These are phyloP conservation scores for Ceuthmochares aereus DNA, from an alignment of 2,113 vertebrate genomes.

Conservation along the genomic window DNA sequence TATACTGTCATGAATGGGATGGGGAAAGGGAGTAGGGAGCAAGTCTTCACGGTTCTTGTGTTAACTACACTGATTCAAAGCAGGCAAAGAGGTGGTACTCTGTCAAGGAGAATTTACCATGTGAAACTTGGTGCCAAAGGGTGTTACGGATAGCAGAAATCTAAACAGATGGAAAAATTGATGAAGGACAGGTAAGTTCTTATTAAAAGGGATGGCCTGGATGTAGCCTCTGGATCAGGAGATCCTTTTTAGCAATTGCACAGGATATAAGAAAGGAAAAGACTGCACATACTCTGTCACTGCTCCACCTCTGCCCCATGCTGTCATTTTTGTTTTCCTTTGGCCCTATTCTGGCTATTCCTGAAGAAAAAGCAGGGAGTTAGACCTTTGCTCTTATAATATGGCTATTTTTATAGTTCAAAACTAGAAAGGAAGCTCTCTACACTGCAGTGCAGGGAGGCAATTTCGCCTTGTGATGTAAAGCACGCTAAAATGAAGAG, in stretches of 20 bases:
- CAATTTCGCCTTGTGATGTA: background rate
- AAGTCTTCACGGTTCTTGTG: background rate
- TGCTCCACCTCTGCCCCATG: background rate
- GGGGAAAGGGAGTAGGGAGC: background rate
- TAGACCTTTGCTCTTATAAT: background rate
- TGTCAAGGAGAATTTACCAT: background rate
- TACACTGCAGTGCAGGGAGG: background rate
- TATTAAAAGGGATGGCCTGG: constrained; percentile 55
- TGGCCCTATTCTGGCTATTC: background rate
- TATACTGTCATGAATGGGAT: background rate
- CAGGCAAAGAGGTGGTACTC: background rate
- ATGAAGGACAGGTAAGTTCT: constrained; percentile 48
- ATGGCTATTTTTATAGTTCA: constrained; percentile 23
- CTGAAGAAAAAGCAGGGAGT: background rate
- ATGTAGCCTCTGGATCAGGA: constrained; percentile 17
- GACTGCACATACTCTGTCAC: background rate
- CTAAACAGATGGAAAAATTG: constrained; percentile 60
- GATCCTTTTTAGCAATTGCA: constrained; percentile 22
- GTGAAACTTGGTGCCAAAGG: constrained; percentile 36
- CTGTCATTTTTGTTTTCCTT: background rate
- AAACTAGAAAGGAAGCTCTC: constrained; percentile 9
- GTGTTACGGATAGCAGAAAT: constrained; percentile 50
- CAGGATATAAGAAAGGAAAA: background rate
- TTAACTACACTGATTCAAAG: constrained; percentile 25
- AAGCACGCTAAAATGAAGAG: background rate